Percentiles rank a stretch among this genome's conserved stretches.
Evolutionary conservation across 2,888 invertebrate species (phyloP).

Genomic region (Bimastos eiseni): DNA sequence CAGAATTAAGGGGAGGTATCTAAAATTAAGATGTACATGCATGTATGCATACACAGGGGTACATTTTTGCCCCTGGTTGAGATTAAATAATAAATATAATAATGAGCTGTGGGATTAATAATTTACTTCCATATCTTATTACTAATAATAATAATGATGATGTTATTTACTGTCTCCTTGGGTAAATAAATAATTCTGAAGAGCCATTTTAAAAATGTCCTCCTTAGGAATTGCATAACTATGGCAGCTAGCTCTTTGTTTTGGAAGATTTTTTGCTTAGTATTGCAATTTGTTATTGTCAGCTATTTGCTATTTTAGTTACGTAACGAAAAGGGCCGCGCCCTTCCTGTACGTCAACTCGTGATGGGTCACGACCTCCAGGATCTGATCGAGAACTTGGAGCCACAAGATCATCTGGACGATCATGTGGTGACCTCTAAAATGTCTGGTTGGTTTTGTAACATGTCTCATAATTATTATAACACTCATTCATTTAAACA

Average conservation of each 20-base stretch:
- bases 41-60: too few relatives aligned
- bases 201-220: neutral
- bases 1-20: too few relatives aligned
- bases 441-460: neutral
- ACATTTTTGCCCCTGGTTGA: too few relatives aligned
- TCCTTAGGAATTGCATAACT: too few relatives aligned
- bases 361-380: slow-evolving; percentile 32
- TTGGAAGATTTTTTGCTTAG: neutral
- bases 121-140: too few relatives aligned
- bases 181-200: neutral
- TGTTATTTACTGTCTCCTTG: too few relatives aligned
- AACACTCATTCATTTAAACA: neutral
- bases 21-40: too few relatives aligned
- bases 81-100: too few relatives aligned
- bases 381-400: slow-evolving; percentile 34
- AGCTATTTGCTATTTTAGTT: neutral
- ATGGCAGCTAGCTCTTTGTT: neutral
- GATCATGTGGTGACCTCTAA: slow-evolving; percentile 30
- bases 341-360: slow-evolving; percentile 35
- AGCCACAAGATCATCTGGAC: slow-evolving; percentile 34
- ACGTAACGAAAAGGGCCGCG: slow-evolving; percentile 25
- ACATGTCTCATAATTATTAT: neutral
- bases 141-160: too few relatives aligned
- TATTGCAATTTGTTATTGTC: too few relatives aligned
- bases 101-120: too few relatives aligned